Evolutionary conservation across 2,888 invertebrate species (phyloP).

Genomic region (Julus scandinavius): DNA sequence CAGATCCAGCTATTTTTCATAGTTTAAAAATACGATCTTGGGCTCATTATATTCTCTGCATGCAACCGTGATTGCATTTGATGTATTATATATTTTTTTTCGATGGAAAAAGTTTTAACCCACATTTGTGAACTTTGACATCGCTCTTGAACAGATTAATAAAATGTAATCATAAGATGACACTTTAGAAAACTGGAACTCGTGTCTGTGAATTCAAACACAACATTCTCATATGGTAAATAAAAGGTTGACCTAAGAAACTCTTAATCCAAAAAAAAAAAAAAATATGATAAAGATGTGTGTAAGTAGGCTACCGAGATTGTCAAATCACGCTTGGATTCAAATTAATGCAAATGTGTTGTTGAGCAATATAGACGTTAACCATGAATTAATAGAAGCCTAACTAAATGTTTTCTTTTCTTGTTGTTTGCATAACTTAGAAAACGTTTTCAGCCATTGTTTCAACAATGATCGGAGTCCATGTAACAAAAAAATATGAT

Average conservation of each 20-base stretch:
- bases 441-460: too few relatives aligned
- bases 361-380: not conserved
- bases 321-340: constrained; percentile 25
- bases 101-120: not conserved
- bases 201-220: constrained; percentile 27
- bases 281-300: constrained; percentile 1
- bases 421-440: too few relatives aligned
- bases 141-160: not conserved
- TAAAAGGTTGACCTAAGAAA: constrained; percentile 15
- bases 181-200: constrained; percentile 31
- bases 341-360: constrained; percentile 31
- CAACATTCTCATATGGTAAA: not conserved
- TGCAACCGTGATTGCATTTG: not conserved
- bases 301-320: constrained; percentile 36
- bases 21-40: not conserved
- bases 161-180: not conserved
- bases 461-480: too few relatives aligned
- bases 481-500: too few relatives aligned
- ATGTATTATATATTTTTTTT: not conserved
- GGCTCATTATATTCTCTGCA: constrained; percentile 25
- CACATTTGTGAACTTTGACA: constrained; percentile 15
- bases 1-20: not conserved
- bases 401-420: not conserved
- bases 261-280: not conserved
- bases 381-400: not conserved